Conservation (phyloP, 2,113 vertebrate species). For the Hypocryptadius cinnamomeus region DNA sequence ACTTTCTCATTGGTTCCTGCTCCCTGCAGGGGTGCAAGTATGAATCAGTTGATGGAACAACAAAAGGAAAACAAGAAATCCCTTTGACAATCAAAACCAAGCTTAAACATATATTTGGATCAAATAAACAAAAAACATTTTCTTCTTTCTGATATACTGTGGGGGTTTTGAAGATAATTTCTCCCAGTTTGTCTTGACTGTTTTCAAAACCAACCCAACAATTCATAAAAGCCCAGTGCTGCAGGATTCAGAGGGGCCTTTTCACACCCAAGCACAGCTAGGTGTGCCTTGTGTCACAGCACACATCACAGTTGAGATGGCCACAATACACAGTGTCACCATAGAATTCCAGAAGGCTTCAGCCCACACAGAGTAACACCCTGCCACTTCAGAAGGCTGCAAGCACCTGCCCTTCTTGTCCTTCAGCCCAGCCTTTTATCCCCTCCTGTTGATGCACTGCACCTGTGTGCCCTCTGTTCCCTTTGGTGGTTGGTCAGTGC, state of each 20-base stretch:
- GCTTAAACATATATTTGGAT: background rate
- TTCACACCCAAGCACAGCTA: background rate
- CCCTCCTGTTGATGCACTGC: background rate
- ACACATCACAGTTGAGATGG: background rate
- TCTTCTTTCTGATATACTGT: background rate
- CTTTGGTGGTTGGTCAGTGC: background rate
- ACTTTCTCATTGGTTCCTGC: conserved; percentile 89
- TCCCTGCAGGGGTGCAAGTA: conserved; percentile 68
- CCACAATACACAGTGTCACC: background rate
- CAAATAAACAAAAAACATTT: background rate
- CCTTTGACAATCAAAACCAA: background rate
- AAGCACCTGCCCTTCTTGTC: background rate
- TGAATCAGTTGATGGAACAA: background rate
- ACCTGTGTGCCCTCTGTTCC: background rate
- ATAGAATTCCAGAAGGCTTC: background rate
- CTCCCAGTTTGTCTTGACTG: background rate
- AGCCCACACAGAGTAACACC: background rate
- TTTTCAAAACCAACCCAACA: background rate
- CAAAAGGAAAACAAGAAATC: background rate
- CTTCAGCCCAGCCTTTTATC: background rate
- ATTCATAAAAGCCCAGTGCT: background rate
- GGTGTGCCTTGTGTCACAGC: background rate
- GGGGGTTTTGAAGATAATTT: background rate
- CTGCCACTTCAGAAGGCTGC: background rate
- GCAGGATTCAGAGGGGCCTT: background rate